Evolutionary conservation across 2,113 vertebrate genomes (phyloP).

Genomic region (Oreamnos americanus): DNA sequence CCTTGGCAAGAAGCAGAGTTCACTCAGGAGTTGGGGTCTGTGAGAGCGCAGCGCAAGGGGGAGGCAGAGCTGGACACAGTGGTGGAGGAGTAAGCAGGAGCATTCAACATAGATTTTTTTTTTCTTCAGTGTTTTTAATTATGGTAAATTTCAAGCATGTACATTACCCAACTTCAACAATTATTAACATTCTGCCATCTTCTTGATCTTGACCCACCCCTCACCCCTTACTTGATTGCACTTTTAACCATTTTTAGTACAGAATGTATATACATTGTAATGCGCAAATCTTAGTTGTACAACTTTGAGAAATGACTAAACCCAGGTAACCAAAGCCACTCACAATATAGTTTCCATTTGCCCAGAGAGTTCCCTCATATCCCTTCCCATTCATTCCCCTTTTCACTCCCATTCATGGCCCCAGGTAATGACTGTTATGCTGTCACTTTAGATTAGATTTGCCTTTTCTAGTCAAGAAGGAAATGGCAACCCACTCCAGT

Average conservation of each 20-base stretch:
- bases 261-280: background rate
- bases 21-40: background rate
- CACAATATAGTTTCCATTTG: background rate
- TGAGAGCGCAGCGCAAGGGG: background rate
- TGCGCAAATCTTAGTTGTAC: background rate
- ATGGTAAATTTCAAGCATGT: conserved; percentile 14
- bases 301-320: background rate
- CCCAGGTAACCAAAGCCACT: background rate
- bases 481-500: background rate
- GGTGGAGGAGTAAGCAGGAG: background rate
- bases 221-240: background rate
- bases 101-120: background rate
- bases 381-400: background rate
- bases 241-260: background rate
- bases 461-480: background rate
- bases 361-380: background rate
- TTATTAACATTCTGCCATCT: background rate
- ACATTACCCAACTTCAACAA: background rate
- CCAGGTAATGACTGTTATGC: background rate
- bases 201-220: background rate
- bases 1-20: background rate
- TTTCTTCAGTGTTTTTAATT: background rate
- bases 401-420: background rate
- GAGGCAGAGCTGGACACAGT: background rate
- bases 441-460: background rate